A percentile compares a stretch with the other conserved stretches of the same genome.
phyloP scores from a whole-genome alignment of 1,140 invertebrate genomes.

The Metaphire vulgaris region DNA sequence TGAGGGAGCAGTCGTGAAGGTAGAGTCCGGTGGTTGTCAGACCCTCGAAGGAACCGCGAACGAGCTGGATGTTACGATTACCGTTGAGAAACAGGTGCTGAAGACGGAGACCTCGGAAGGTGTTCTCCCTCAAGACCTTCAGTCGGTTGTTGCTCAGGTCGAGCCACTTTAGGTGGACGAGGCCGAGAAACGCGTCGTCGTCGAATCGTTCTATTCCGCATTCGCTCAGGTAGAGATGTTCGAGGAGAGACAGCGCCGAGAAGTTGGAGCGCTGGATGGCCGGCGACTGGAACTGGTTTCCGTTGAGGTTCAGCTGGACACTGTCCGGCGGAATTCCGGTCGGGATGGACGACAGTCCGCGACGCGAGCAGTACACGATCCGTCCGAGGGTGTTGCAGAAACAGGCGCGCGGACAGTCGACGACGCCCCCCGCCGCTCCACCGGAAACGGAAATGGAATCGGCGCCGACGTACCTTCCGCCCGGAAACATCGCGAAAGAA shows the following conservation, averaged over 20 bases:
- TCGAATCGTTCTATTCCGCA: constrained; percentile 47
- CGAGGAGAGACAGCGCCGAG: constrained; percentile 37
- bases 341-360: constrained; percentile 42
- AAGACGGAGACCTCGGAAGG: constrained; percentile 45
- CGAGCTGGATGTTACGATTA: constrained; percentile 42
- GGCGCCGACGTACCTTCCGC: too few relatives aligned
- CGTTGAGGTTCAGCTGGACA: constrained; percentile 46
- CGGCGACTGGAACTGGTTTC: constrained; percentile 42
- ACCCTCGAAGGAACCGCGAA: constrained; percentile 41
- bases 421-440: not conserved
- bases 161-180: constrained; percentile 44
- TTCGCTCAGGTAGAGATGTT: too few relatives aligned
- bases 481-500: too few relatives aligned
- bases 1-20: constrained; percentile 44
- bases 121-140: constrained; percentile 41
- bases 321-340: constrained; percentile 44
- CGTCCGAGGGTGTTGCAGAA: constrained; percentile 43
- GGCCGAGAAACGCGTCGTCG: constrained; percentile 44
- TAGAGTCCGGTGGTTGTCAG: constrained; percentile 46
- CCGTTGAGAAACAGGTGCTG: too few relatives aligned
- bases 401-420: constrained; percentile 41
- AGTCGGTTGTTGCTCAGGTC: constrained; percentile 48
- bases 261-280: constrained; percentile 41
- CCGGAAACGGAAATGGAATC: too few relatives aligned
- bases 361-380: constrained; percentile 46